Percentiles rank a stretch among this genome's conserved stretches.
These are phyloP conservation scores for Drosophila eugracilis DNA, from an alignment of 1,140 invertebrate species.

Conservation along the genomic window DNA sequence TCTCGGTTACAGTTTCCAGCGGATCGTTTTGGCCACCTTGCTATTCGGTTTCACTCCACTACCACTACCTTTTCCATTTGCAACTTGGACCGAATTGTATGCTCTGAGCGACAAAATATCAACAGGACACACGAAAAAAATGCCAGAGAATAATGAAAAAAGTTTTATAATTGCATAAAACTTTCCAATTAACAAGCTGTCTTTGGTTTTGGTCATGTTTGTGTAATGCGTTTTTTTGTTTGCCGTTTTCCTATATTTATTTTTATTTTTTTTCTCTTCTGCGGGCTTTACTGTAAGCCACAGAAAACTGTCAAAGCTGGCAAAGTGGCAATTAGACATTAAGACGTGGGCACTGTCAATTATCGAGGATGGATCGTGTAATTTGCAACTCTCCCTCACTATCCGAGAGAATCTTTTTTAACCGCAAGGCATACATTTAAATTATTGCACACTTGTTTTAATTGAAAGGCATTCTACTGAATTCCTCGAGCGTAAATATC, in stretches of 20 bases:
- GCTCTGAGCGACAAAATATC: slow-evolving; percentile 72
- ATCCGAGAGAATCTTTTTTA: too few species aligned
- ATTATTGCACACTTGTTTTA: slow-evolving; percentile 70
- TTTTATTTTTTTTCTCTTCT: slow-evolving; percentile 13
- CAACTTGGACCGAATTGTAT: slow-evolving; percentile 66
- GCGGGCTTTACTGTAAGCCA: slow-evolving; percentile 15
- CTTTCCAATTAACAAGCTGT: slow-evolving; percentile 82
- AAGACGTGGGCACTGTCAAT: slow-evolving; percentile 48
- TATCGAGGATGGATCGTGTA: slow-evolving; percentile 39
- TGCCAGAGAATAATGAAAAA: slow-evolving; percentile 77
- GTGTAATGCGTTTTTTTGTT: slow-evolving; percentile 28
- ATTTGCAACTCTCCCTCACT: slow-evolving; percentile 5
- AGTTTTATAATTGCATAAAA: slow-evolving; percentile 82
- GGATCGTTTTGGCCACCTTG: slow-evolving; percentile 40
- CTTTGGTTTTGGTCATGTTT: slow-evolving; percentile 59
- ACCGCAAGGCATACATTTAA: slow-evolving; percentile 53
- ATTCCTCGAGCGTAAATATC: slow-evolving; percentile 74
- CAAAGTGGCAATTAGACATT: slow-evolving; percentile 69
- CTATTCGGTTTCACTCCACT: slow-evolving; percentile 21
- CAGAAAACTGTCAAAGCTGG: slow-evolving; percentile 44
- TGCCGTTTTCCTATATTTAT: not conserved
- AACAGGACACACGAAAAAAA: slow-evolving; percentile 55
- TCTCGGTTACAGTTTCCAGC: slow-evolving; percentile 73
- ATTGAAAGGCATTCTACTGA: slow-evolving; percentile 77
- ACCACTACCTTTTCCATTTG: slow-evolving; percentile 30